Percentiles rank a stretch among this genome's conserved stretches.
These are phyloP conservation scores for Amphipoea lucens DNA, from an alignment of 2,888 invertebrate genomes.

Conservation along the genomic window DNA sequence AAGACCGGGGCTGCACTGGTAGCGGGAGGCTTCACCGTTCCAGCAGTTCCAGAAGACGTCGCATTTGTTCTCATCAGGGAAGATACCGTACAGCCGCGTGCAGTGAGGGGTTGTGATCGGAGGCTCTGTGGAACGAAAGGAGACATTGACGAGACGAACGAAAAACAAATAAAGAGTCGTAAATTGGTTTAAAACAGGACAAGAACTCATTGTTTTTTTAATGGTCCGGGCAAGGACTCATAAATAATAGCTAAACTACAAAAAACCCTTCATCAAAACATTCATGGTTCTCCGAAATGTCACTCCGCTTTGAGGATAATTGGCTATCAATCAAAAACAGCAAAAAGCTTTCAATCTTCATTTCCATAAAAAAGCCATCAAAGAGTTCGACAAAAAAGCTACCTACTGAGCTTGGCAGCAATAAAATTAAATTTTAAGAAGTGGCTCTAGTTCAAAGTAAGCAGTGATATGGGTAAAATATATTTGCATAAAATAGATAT, in stretches of 20 bases:
- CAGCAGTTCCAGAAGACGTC: constrained; percentile 99
- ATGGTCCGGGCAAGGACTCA: constrained; percentile 8
- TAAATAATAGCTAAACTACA: constrained; percentile 20
- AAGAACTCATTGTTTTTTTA: constrained; percentile 8
- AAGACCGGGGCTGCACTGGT: constrained; percentile 98
- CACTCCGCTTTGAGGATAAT: constrained; percentile 50
- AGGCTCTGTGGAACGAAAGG: constrained; percentile 91
- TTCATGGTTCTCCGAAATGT: constrained; percentile 56
- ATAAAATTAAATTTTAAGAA: constrained; percentile 56
- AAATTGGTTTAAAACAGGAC: not conserved
- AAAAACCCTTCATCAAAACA: constrained; percentile 32
- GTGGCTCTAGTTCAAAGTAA: constrained; percentile 79
- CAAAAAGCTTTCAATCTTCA: constrained; percentile 59
- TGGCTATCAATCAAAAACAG: constrained; percentile 57
- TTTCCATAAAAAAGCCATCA: constrained; percentile 56
- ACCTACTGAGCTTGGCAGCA: constrained; percentile 26
- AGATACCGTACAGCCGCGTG: constrained; percentile 96
- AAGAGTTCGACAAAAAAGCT: constrained; percentile 54
- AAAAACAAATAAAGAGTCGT: not conserved
- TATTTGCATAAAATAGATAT: constrained; percentile 57
- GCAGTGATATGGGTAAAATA: constrained; percentile 43
- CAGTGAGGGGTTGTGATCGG: constrained; percentile 96
- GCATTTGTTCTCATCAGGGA: constrained; percentile 96
- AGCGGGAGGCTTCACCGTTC: constrained; percentile 98
- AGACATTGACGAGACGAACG: constrained; percentile 15